These are phyloP conservation scores for Aphelenchoides fujianensis DNA, from an alignment of 1,140 invertebrate genomes.

Conservation along the genomic window DNA sequence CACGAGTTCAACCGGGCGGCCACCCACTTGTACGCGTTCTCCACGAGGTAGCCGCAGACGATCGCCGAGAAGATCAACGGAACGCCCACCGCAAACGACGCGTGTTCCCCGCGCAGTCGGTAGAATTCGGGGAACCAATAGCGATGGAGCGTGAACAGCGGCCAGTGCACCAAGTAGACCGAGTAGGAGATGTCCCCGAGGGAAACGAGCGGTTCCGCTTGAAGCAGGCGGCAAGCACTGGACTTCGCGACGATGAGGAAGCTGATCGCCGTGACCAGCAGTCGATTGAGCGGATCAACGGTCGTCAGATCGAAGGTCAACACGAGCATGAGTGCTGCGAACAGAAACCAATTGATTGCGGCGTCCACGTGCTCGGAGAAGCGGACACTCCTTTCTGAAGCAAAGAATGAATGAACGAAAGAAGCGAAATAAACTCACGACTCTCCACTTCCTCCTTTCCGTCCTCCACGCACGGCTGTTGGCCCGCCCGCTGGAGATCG, in stretches of 20 bases:
- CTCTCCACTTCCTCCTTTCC: neutral
- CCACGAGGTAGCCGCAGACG: neutral
- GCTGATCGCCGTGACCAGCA: neutral
- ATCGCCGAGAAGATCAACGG: neutral
- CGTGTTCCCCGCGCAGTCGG: neutral
- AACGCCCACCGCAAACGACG: neutral
- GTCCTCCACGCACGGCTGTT: neutral
- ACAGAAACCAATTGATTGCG: neutral
- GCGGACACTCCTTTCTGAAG: neutral
- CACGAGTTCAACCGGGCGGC: neutral
- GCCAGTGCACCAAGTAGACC: slow-evolving; percentile 6
- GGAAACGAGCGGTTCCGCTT: neutral
- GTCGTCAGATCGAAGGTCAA: neutral
- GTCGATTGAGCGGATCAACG: neutral
- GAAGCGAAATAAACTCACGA: neutral
- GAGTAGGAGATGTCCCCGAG: slow-evolving; percentile 6
- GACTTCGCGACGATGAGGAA: neutral
- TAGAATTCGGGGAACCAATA: slow-evolving; percentile 9
- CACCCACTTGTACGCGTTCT: neutral
- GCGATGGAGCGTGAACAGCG: neutral
- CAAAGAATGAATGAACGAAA: neutral
- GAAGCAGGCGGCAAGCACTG: neutral
- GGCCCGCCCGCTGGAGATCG: neutral
- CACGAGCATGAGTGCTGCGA: neutral
- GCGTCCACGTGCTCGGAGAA: neutral